phyloP scores from a whole-genome alignment of 2,797 vertebrate species.

The Enteromius fasciolatus region DNA sequence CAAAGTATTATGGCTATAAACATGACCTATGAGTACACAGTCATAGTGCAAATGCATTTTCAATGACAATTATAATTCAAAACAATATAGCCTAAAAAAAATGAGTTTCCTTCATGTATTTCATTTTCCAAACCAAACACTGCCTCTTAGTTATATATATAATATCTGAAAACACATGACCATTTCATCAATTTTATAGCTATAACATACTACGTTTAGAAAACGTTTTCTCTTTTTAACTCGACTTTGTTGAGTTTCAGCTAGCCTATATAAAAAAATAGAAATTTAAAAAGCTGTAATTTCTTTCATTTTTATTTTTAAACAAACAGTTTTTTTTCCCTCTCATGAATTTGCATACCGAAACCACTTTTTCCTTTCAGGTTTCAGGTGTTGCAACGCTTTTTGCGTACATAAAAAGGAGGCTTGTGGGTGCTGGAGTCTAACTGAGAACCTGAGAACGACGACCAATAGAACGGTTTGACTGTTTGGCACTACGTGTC shows the following conservation, averaged over 20 bases:
- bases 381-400: conserved; percentile 77
- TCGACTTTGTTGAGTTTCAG: neutral
- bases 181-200: neutral
- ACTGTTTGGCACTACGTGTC: conserved; percentile 65
- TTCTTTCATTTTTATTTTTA: neutral
- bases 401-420: conserved; percentile 51
- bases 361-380: conserved; percentile 66
- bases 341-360: conserved; percentile 57
- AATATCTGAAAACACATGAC: neutral
- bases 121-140: neutral
- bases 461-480: conserved; percentile 16
- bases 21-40: neutral
- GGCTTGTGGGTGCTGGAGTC: conserved; percentile 73
- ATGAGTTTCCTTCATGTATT: neutral
- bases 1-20: neutral
- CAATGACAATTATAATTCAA: neutral
- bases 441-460: neutral
- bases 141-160: neutral
- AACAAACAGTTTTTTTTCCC: neutral
- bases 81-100: neutral
- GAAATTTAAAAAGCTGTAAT: neutral
- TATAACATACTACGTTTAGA: too few species aligned
- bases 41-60: neutral
- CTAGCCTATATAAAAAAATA: too few species aligned
- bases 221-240: too few species aligned